Evolutionary conservation across 2,113 vertebrate species (phyloP), one percentile per base, ranked within the genome.

Genomic region (Megaleporinus macrocephalus): DNA sequence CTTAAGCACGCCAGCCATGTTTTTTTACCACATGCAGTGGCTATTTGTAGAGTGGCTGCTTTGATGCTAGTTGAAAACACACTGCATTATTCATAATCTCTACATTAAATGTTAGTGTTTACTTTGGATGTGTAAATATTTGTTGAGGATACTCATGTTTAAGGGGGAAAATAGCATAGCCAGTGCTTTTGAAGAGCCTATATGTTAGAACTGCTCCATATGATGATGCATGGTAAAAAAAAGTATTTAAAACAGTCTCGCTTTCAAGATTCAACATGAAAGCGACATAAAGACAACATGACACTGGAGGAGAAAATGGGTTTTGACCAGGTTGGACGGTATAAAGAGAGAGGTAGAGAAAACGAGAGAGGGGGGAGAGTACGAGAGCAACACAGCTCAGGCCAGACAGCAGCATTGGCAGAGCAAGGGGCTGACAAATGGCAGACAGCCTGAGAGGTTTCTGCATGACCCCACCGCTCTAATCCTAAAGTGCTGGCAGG

Each of bases 71-170:
- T 33, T 18, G 26, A 81, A 73, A 81, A 78, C 41, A 76, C 18
- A 70, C 33, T 55, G n/a, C 47, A 65, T 77, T 65, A 77, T 77
- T 84, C 41, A 62, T 71, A 70, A 61, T 27, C 29, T 20, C 41
- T 70, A 47, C 41, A 36, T 53, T 26, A 76, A 49, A 73, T 53
- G 66, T 11, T 11, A 51, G 26, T 18, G 30, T 65, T 26, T 84
- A 59, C 20, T 75, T 73, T 51, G 7, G 36, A 53, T 13, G 49
- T 22, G 63, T 76, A 70, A 71, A 80, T 76, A 71, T 80, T 71
- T 62, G 63, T 75, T 70, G 26, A 68, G 30, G 27, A 49, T 57
- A 69, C 26, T 69, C 33, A 55, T 55, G 53, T 55, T 55, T 55
- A 14, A 22, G 53, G 20, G 53, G 53, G 22, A 18, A 55, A 55